Evolutionary conservation across 2,888 invertebrate genomes (phyloP), one percentile per base, ranked within the genome.

Genomic region (Spatulosminthurus flaviceps): DNA sequence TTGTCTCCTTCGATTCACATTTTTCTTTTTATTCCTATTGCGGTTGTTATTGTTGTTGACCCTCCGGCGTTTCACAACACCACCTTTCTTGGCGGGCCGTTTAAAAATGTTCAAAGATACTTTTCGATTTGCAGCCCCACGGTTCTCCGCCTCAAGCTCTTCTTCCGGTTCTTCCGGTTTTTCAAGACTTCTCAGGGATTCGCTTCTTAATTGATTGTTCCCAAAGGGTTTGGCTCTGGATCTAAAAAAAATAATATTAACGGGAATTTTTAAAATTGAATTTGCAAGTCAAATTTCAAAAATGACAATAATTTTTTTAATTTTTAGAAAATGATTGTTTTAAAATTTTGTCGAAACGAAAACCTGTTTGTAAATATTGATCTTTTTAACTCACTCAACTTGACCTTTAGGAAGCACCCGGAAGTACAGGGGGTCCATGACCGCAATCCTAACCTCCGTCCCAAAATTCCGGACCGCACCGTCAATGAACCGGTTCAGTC

Each of bases 401-500:
- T 79, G 80, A 21, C 85, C 85, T 51, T 78, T 72, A 16, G 84
- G 84, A 2, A 85, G 81, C n/a, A 85, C 84, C 9, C 83, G 81
- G 78, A 84, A 85, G 71, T 77, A 84, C 9, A 84, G 61, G 1
- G 85, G 85, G 77, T 85, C 84, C 83, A 84, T 84, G 16, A 80
- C 66, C 5, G 81, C 76, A 11, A 82, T 78, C 22, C 83, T 73
- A 67, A 85, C 26, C 72, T 84, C 84, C 1, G 81, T 80, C 13
- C 78, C 82, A 81, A 85, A 81, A 70, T 85, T 85, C 9, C 82
- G 67, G 19, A 84, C 71, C 0, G 84, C 84, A 5, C 85, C 85
- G 64, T 85, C 85, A 22, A 84, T 83, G 67, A 84, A 85, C 11
- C 81, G 78, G 70, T 85, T 84, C 24, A 85, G 82, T 21, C 85